Conservation (phyloP, 2,888 invertebrate species). For the Oligia fasciuncula region DNA sequence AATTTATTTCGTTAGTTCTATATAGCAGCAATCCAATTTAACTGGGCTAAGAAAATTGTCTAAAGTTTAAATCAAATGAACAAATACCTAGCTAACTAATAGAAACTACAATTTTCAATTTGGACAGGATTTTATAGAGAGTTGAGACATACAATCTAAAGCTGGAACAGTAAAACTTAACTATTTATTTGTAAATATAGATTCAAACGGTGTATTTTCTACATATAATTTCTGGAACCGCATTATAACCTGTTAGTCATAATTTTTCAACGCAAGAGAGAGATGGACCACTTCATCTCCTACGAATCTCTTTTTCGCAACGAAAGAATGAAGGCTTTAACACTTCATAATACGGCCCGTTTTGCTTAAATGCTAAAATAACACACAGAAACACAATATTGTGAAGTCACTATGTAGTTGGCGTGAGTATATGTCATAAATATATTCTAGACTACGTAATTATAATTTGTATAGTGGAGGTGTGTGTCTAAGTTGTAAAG, state of each 20-base stretch:
- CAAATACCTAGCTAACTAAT: constrained; percentile 6
- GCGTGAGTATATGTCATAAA: constrained; percentile 40
- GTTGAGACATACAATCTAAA: neutral
- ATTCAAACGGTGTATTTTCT: neutral
- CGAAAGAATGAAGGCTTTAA: neutral
- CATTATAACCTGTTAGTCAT: neutral
- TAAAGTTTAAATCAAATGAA: constrained; percentile 14
- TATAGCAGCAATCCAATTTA: constrained; percentile 54
- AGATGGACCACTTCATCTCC: neutral
- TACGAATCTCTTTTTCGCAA: neutral
- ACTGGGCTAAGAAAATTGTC: constrained; percentile 19
- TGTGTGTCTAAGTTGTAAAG: constrained; percentile 6
- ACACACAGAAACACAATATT: constrained; percentile 35
- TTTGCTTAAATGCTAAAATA: constrained; percentile 6
- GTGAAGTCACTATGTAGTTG: constrained; percentile 42
- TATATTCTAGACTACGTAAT: constrained; percentile 11
- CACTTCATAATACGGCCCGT: neutral
- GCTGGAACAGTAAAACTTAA: neutral
- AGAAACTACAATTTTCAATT: neutral
- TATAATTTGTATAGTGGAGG: neutral
- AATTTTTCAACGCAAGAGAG: neutral
- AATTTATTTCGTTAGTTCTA: constrained; percentile 40
- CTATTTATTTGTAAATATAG: neutral
- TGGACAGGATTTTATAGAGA: neutral
- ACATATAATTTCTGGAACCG: neutral